Base-by-base conservation (phyloP, 2,113 vertebrate species). In the Trematocara marginatum region DNA sequence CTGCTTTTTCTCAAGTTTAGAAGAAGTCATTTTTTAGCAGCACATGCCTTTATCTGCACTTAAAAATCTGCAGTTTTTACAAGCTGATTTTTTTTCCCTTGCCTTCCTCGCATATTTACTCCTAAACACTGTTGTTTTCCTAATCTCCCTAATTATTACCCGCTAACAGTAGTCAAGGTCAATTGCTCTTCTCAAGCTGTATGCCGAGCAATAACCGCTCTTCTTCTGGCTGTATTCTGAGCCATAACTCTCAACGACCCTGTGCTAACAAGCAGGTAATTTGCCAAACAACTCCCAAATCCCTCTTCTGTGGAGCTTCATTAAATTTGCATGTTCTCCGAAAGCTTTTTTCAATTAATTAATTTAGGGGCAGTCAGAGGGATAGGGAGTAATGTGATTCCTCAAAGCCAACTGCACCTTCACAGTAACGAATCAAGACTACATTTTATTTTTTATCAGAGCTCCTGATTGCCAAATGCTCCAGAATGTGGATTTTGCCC, bases 241-340 rank as follows among this genome's bases (percentile, higher is more conserved):
- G 86, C 85, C 18, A 64, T 59, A 86, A 90, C 81, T 90, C 78
- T 88, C 74, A 74, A 13, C 89, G 93, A 95, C 94, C 92, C 83
- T 34, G 49, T 79, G 84, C 88, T 95, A 95, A 96, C 93, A 94
- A 95, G 95, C 92, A 93, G 90, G 93, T 96, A 91, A 96, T 96
- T 95, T 94, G 93, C 94, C 88, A 93, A 95, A 94, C 90, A 94
- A 90, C 86, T 94, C 92, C 93, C 94, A 94, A 90, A 93, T 93
- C 92, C 90, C 93, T 92, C 84, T 56, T 91, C 88, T 79, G 92
- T 82, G 83, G 86, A 85, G 84, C 91, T 91, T 94, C 94, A 95
- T 95, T 95, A 95, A 93, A 95, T 93, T 79, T 95, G 82, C 93
- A 95, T 95, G 92, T 89, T 92, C 92, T 91, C 90, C 81, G 23